Percentiles rank a stretch among this genome's conserved stretches.
phyloP scores from a whole-genome alignment of 1,140 invertebrate species.

The Limonius californicus region DNA sequence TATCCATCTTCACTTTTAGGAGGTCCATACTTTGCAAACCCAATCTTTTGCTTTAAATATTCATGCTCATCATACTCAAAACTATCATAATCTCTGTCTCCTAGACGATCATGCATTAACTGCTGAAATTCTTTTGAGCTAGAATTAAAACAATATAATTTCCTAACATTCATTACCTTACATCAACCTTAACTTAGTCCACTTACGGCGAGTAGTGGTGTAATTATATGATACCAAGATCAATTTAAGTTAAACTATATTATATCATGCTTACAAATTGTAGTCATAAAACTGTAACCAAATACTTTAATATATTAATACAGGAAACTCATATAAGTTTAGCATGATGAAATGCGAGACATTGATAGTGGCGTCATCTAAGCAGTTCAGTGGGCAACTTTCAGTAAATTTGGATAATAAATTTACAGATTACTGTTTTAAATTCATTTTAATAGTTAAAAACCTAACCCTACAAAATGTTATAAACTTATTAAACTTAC shows the following conservation, averaged over 20 bases:
- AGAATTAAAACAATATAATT: background rate
- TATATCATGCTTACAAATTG: background rate
- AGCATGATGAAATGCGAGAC: no score
- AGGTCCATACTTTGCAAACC: constrained; percentile 36
- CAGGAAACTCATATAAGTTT: no score
- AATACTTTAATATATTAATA: no score
- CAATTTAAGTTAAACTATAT: background rate
- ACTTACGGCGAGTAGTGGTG: background rate
- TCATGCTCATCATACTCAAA: constrained; percentile 35
- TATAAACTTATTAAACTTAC: no score
- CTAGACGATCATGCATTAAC: constrained; percentile 35
- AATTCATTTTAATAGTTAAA: no score
- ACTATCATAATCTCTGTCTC: constrained; percentile 40
- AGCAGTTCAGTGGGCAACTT: no score
- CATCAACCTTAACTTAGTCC: background rate
- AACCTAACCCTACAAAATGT: no score
- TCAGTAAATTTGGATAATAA: no score
- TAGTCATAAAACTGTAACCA: no score
- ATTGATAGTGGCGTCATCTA: no score
- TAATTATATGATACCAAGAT: background rate
- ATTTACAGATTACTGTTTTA: no score
- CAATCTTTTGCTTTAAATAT: constrained; percentile 37
- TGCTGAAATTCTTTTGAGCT: constrained; percentile 33
- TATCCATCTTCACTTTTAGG: constrained; percentile 22
- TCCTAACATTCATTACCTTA: background rate